Percentiles rank a stretch among this genome's conserved stretches.
phyloP scores from a whole-genome alignment of 2,797 vertebrate genomes.

The Rhabdophis nuchalis region DNA sequence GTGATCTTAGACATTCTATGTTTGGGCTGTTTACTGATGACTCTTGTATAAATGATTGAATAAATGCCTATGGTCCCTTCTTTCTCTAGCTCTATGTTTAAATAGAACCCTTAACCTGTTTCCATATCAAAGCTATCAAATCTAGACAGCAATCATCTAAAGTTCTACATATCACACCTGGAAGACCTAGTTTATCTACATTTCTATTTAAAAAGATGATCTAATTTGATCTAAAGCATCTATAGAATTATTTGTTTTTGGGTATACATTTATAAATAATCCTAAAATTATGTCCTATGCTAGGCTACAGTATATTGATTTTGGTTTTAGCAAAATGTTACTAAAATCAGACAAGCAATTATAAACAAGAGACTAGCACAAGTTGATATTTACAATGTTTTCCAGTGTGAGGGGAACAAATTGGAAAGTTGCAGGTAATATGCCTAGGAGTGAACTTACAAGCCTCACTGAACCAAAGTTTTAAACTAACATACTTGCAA shows the following conservation, averaged over 20 bases:
- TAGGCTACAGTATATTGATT: neutral
- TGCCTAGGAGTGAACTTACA: no score
- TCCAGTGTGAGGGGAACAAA: no score
- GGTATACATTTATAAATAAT: neutral
- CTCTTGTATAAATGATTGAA: neutral
- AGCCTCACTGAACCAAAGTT: no score
- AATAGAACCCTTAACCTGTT: neutral
- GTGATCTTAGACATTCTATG: no score
- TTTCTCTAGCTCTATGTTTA: neutral
- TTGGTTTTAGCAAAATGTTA: neutral
- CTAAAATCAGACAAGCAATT: neutral
- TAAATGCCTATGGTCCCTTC: neutral
- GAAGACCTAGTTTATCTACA: neutral
- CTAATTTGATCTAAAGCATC: neutral
- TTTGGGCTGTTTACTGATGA: no score
- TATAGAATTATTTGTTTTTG: neutral
- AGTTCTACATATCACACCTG: neutral
- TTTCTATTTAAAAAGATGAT: neutral
- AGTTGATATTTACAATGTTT: neutral
- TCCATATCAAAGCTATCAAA: neutral
- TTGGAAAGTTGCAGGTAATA: no score
- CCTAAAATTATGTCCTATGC: neutral
- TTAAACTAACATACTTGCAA: no score
- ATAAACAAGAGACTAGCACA: neutral
- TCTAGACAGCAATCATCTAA: neutral